Evolutionary conservation across 2,113 vertebrate species (phyloP).

Genomic region (Clupea harengus): DNA sequence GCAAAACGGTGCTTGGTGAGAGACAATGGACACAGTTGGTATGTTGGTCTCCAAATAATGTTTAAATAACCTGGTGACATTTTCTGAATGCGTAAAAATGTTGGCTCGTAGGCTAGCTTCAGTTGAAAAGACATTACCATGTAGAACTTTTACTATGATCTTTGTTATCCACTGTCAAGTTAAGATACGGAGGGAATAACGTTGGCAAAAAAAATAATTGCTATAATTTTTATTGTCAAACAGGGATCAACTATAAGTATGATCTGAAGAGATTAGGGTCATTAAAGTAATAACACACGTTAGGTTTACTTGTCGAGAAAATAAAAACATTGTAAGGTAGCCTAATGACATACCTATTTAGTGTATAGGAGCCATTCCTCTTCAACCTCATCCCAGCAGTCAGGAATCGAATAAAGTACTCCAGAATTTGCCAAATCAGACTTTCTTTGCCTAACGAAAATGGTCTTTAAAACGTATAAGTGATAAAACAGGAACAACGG

Average conservation of each 20-base stretch:
- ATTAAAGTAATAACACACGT: background rate
- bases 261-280: background rate
- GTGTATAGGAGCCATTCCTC: conserved; percentile 16
- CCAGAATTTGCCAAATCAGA: conserved; percentile 20
- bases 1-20: background rate
- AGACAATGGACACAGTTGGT: background rate
- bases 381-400: conserved; percentile 30
- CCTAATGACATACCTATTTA: conserved; percentile 22
- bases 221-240: background rate
- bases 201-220: background rate
- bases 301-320: too few species aligned
- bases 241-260: background rate
- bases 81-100: background rate
- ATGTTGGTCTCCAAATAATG: background rate
- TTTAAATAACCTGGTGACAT: background rate
- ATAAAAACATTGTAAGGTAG: background rate
- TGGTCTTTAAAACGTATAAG: background rate
- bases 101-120: background rate
- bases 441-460: background rate
- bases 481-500: conserved; percentile 1
- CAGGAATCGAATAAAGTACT: conserved; percentile 23
- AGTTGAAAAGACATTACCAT: background rate
- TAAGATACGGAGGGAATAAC: background rate
- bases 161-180: background rate
- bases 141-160: background rate